Base-by-base conservation (phyloP, 2,888 invertebrate species). In the Cepaea hortensis region DNA sequence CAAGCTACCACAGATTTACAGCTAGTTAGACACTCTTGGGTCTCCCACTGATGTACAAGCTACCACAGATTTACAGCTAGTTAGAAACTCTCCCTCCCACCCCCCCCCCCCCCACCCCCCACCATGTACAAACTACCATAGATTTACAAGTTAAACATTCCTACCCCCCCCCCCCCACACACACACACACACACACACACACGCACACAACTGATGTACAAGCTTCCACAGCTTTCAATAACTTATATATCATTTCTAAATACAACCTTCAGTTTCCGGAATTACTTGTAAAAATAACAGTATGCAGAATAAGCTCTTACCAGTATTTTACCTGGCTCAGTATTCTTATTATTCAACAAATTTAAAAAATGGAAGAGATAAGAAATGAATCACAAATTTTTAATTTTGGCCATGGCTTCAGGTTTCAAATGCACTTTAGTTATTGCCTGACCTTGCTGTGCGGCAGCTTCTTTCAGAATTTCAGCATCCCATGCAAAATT, bases 401-500 rank as follows among this genome's bases (percentile, higher is more conserved):
- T 85, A 65, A 89, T 89, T 65, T 61, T 87, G 15, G 92, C 91
- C 79, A 90, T 87, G n/a, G 96, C 95, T 94, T 97, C 97, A 9
- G 97, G 96, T 93, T 97, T 97, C 88, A 98, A 95, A 94, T 95
- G 97, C 23, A 89, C 87, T 35, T 87, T 87, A 73, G 88, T 88
- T 81, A 89, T 85, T 11, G 88, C 85, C 18, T 89, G 84, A 2
- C 93, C 93, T 80, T 91, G 90, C 87, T 93, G 92, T 3, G 93
- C 92, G 15, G 91, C 89, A 7, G 93, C 89, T 81, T 94, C 93
- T 20, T 89, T 88, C 88, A 91, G 81, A 3, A 94, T 90, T 20
- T 89, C 88, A 23, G 92, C 88, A 91, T 96, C 96, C 96, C 96
- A 96, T 68, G 96, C 95, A 94, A 98, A 97, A 88, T 96, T 96